phyloP scores from a whole-genome alignment of 2,888 invertebrate species.

The Campoletis raptor region DNA sequence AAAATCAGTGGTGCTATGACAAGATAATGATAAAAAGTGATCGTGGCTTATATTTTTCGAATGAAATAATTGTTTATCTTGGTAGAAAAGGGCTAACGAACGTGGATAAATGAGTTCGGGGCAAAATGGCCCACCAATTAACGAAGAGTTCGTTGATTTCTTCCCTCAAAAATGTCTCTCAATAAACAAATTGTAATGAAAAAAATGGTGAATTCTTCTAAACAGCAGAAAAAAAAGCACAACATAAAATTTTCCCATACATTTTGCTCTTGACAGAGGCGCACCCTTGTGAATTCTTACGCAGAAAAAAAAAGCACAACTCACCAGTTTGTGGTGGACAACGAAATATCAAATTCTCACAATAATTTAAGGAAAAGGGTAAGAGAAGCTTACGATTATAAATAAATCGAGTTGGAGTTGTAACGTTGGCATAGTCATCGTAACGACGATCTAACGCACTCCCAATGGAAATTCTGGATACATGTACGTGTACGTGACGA shows the following conservation, averaged over 20 bases:
- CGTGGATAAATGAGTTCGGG: too few species aligned
- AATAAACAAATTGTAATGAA: too few species aligned
- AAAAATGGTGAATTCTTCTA: neutral
- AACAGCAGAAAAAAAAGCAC: neutral
- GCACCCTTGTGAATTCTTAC: constrained; percentile 23
- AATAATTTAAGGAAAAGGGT: constrained; percentile 19
- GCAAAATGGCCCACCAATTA: neutral
- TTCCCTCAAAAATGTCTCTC: too few species aligned
- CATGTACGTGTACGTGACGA: constrained; percentile 21
- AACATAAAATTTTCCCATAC: neutral
- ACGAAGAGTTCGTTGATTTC: neutral
- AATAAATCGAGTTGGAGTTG: constrained; percentile 35
- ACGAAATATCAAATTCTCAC: constrained; percentile 37
- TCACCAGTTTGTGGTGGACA: neutral
- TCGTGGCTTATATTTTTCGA: too few species aligned
- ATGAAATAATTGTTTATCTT: too few species aligned
- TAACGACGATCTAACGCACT: constrained; percentile 48
- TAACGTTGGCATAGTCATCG: constrained; percentile 9
- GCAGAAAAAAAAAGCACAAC: neutral
- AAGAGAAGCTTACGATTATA: constrained; percentile 8
- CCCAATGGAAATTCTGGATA: constrained; percentile 24
- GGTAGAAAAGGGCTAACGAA: too few species aligned
- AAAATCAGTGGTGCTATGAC: too few species aligned
- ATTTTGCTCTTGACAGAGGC: neutral
- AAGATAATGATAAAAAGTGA: too few species aligned